phyloP scores from a whole-genome alignment of 2,888 invertebrate species.

The Eremobia ochroleuca region DNA sequence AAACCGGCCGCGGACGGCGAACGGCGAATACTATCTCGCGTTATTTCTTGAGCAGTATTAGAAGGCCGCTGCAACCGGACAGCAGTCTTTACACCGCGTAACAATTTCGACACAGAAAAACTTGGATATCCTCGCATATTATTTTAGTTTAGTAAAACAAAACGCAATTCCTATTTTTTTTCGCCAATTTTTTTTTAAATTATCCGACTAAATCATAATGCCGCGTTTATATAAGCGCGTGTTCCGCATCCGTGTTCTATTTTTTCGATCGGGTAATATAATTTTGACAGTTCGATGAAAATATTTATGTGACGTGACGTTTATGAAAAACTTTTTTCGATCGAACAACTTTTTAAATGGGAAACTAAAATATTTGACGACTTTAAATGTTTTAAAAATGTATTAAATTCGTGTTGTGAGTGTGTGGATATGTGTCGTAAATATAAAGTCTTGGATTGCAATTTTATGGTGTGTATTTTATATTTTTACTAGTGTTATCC shows the following conservation, averaged over 20 bases:
- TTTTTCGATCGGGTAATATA: slow-evolving; percentile 73
- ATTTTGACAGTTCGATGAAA: slow-evolving; percentile 87
- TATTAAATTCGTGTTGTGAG: slow-evolving; percentile 44
- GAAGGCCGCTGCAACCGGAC: slow-evolving; percentile 85
- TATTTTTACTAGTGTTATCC: background rate
- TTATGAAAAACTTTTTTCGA: slow-evolving; percentile 66
- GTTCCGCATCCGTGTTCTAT: slow-evolving; percentile 61
- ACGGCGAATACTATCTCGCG: slow-evolving; percentile 78
- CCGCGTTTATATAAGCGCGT: slow-evolving; percentile 30
- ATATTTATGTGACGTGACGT: slow-evolving; percentile 83
- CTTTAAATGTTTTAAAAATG: slow-evolving; percentile 33
- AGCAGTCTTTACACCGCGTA: slow-evolving; percentile 78
- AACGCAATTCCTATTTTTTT: slow-evolving; percentile 58
- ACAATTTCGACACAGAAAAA: slow-evolving; percentile 63
- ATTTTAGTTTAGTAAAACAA: slow-evolving; percentile 51
- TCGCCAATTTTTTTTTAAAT: slow-evolving; percentile 52
- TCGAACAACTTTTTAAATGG: slow-evolving; percentile 38
- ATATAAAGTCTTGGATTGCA: slow-evolving; percentile 54
- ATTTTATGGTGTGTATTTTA: slow-evolving; percentile 56
- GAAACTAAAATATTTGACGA: slow-evolving; percentile 38
- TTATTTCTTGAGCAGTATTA: slow-evolving; percentile 84
- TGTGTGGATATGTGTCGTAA: slow-evolving; percentile 61
- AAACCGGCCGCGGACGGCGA: slow-evolving; percentile 83
- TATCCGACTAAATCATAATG: slow-evolving; percentile 72
- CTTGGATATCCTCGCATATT: slow-evolving; percentile 53